Percentiles rank a stretch among this genome's conserved stretches.
These are phyloP conservation scores for Lophius americanus DNA, from an alignment of 2,797 vertebrate genomes.

Conservation along the genomic window DNA sequence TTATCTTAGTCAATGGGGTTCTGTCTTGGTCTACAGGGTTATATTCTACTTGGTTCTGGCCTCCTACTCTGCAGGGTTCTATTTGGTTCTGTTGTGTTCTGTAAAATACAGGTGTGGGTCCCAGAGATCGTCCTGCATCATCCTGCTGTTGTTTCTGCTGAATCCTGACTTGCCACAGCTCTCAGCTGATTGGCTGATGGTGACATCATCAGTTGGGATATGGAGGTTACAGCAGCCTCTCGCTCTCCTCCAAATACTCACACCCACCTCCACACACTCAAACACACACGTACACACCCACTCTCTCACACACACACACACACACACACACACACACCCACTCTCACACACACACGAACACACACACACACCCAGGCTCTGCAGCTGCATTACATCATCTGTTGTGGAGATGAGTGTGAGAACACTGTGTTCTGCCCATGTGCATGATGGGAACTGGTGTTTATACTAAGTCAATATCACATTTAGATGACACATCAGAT, in stretches of 20 bases:
- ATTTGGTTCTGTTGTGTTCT: background rate
- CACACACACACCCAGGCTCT: constrained; percentile 24
- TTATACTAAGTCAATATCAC: background rate
- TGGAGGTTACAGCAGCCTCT: constrained; percentile 53
- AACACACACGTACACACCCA: constrained; percentile 24
- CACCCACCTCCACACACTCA: constrained; percentile 1
- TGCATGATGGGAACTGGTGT: constrained; percentile 62
- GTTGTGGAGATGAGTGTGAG: constrained; percentile 19
- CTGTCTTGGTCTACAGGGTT: background rate
- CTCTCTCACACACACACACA: background rate
- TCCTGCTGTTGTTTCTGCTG: constrained; percentile 34
- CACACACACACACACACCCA: constrained; percentile 3
- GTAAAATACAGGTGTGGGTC: no score
- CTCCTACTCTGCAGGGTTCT: background rate
- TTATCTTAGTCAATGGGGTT: background rate
- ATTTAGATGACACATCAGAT: no score
- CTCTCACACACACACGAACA: constrained; percentile 25
- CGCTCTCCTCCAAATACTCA: background rate
- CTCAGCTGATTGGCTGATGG: constrained; percentile 64
- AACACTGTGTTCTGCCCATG: constrained; percentile 45
- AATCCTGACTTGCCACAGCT: constrained; percentile 36
- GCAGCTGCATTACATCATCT: constrained; percentile 71
- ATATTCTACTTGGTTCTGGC: background rate
- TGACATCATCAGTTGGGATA: constrained; percentile 70
- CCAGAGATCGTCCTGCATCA: constrained; percentile 2